Conservation (phyloP, 2,797 vertebrate species). For the Cynodonichthys magdalenae region DNA sequence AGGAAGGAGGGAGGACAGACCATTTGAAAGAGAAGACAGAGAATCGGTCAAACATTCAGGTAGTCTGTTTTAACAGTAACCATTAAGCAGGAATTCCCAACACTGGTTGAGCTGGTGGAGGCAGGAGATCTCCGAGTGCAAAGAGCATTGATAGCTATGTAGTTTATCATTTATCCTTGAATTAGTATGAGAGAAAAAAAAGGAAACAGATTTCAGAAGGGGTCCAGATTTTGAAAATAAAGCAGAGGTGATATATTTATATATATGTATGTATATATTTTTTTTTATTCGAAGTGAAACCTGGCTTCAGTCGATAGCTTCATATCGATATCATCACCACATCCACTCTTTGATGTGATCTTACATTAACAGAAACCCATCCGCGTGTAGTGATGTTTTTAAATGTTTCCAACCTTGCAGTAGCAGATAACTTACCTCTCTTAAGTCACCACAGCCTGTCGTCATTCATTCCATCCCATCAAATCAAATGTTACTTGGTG, state of each 20-base stretch:
- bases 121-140: conserved; percentile 30
- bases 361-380: conserved; percentile 36
- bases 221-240: conserved; percentile 31
- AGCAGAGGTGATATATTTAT: conserved; percentile 40
- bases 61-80: conserved; percentile 38
- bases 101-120: conserved; percentile 25
- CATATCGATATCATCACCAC: conserved; percentile 53
- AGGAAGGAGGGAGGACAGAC: conserved; percentile 27
- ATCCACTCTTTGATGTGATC: conserved; percentile 40
- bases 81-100: conserved; percentile 23
- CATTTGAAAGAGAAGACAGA: conserved; percentile 10
- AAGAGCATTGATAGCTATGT: conserved; percentile 30
- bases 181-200: conserved; percentile 30
- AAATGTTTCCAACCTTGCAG: conserved; percentile 29
- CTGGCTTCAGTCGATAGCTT: conserved; percentile 62
- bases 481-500: conserved; percentile 57
- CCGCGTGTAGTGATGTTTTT: conserved; percentile 39
- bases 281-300: conserved; percentile 37
- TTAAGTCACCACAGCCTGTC: conserved; percentile 47
- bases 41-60: conserved; percentile 44
- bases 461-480: conserved; percentile 43
- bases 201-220: conserved; percentile 33
- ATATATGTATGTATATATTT: too few species aligned
- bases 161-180: conserved; percentile 37
- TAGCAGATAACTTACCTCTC: conserved; percentile 46